Evolutionary conservation across 2,797 vertebrate species (phyloP).

Genomic region (Caiman crocodilus): DNA sequence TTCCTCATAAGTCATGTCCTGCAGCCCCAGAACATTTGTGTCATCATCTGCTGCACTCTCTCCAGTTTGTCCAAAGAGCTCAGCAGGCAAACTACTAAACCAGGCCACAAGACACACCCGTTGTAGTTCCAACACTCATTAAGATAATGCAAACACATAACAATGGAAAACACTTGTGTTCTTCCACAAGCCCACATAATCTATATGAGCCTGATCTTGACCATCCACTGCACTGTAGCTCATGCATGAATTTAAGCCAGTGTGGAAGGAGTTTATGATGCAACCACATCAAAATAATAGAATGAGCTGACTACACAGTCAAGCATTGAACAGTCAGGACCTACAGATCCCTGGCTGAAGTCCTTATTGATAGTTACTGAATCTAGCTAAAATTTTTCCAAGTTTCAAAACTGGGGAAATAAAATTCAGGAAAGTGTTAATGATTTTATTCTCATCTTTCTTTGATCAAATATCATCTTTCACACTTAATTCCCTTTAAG

Average conservation of each 20-base stretch:
- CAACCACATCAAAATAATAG: neutral
- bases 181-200: neutral
- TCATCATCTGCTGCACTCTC: no score
- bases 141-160: neutral
- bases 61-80: no score
- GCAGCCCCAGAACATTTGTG: no score
- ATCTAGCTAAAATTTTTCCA: neutral
- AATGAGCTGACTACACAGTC: no score
- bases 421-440: neutral
- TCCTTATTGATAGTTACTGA: neutral
- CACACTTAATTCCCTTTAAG: neutral
- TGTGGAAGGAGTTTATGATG: neutral
- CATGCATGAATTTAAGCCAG: neutral
- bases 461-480: neutral
- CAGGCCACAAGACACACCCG: no score
- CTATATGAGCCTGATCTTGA: neutral
- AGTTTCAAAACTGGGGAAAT: neutral
- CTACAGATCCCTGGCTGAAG: neutral
- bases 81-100: no score
- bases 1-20: no score
- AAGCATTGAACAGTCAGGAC: no score
- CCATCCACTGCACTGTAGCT: neutral
- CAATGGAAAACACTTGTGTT: neutral
- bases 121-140: neutral
- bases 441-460: neutral